Evolutionary conservation across 2,113 vertebrate genomes (phyloP).

Genomic region (Protobothrops flavoviridis): DNA sequence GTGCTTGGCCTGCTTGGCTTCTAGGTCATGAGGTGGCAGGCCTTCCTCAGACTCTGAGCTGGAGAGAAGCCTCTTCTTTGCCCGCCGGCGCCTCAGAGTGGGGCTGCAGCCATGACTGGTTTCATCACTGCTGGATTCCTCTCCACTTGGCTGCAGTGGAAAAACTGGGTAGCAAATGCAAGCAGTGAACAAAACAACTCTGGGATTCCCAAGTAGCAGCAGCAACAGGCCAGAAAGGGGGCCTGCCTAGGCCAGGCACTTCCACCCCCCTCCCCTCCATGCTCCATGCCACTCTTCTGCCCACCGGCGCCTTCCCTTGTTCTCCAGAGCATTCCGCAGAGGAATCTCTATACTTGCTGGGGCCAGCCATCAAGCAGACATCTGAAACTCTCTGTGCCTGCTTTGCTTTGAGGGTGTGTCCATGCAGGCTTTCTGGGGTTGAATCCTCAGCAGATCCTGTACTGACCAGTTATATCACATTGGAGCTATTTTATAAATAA

Average conservation of each 20-base stretch:
- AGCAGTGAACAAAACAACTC: background rate
- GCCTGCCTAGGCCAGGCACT: background rate
- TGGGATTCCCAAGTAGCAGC: background rate
- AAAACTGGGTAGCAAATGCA: slow-evolving; percentile 53
- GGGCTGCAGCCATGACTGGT: slow-evolving; percentile 55
- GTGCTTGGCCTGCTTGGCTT: slow-evolving; percentile 27
- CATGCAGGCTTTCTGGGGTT: background rate
- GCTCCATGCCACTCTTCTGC: background rate
- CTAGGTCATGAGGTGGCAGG: background rate
- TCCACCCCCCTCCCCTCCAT: too few relatives aligned
- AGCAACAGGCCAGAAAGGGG: background rate
- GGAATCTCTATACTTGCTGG: background rate
- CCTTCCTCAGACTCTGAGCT: slow-evolving; percentile 66
- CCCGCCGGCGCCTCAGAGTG: slow-evolving; percentile 76
- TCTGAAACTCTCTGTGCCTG: background rate
- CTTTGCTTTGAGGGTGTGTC: background rate
- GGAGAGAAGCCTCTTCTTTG: slow-evolving; percentile 71
- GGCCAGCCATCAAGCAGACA: background rate
- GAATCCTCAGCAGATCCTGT: background rate
- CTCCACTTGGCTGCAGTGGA: slow-evolving; percentile 52
- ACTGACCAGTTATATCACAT: background rate
- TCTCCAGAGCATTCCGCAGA: background rate
- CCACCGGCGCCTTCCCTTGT: background rate
- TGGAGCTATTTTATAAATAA: background rate
- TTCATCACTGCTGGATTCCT: slow-evolving; percentile 83